Percentiles rank a stretch among this genome's conserved stretches.
Evolutionary conservation across 2,113 vertebrate genomes (phyloP).

Genomic region (Macroglossus sobrinus): DNA sequence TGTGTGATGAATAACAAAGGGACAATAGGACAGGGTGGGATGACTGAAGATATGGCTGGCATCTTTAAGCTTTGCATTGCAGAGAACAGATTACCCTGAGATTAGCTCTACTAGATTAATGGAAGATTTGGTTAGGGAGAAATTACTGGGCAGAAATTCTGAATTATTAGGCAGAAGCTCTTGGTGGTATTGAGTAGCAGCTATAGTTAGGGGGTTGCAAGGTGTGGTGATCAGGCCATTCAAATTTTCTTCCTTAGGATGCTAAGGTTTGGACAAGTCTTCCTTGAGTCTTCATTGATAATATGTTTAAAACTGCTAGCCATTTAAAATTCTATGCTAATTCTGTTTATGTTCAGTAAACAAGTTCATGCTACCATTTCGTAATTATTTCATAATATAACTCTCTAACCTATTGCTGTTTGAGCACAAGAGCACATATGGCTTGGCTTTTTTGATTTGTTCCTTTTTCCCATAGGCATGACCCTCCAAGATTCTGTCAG

Average conservation of each 20-base stretch:
- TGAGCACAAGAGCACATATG: background rate
- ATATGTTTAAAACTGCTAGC: background rate
- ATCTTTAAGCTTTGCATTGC: background rate
- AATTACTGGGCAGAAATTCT: background rate
- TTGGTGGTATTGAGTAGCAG: background rate
- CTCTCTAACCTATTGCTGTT: background rate
- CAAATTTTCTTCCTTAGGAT: background rate
- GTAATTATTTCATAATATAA: background rate
- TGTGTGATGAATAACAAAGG: background rate
- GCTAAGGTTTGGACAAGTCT: background rate
- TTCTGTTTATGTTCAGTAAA: conserved; percentile 15
- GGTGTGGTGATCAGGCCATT: background rate
- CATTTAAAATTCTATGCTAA: background rate
- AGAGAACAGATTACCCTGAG: background rate
- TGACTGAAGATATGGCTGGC: background rate
- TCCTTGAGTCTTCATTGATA: background rate
- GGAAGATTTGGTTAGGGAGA: background rate
- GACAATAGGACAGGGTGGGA: background rate
- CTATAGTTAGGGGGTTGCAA: background rate
- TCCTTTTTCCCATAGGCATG: conserved; percentile 78
- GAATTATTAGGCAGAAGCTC: background rate
- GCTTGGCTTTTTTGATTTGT: conserved; percentile 2
- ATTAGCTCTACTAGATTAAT: background rate
- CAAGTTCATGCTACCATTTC: background rate
- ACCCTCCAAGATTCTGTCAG: conserved; percentile 76